phyloP scores from a whole-genome alignment of 2,888 invertebrate species.

The Tryphoninae sp. region DNA sequence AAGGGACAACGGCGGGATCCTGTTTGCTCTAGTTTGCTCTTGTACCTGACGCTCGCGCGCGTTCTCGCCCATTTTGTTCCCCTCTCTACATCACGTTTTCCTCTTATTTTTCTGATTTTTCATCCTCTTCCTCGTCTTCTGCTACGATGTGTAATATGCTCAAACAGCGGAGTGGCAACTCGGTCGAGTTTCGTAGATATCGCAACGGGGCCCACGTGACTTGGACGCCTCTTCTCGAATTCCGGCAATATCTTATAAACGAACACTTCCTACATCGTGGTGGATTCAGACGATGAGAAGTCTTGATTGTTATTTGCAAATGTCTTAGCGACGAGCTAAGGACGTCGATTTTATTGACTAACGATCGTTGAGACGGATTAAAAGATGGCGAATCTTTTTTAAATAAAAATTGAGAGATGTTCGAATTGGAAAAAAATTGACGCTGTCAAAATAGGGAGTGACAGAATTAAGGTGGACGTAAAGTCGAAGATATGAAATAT shows the following conservation, averaged over 20 bases:
- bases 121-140: slow-evolving; percentile 16
- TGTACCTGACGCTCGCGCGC: slow-evolving; percentile 69
- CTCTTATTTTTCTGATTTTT: slow-evolving; percentile 47
- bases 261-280: slow-evolving; percentile 4
- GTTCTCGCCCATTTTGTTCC: slow-evolving; percentile 71
- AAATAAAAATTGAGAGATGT: background rate
- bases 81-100: slow-evolving; percentile 35
- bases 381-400: background rate
- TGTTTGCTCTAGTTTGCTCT: slow-evolving; percentile 80
- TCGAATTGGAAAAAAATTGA: background rate
- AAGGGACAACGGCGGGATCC: slow-evolving; percentile 71
- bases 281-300: background rate
- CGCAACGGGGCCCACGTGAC: slow-evolving; percentile 11
- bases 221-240: background rate
- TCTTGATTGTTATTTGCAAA: background rate
- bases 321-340: too few species aligned
- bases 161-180: slow-evolving; percentile 19
- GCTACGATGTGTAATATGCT: slow-evolving; percentile 22
- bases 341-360: background rate
- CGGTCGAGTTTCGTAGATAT: slow-evolving; percentile 13
- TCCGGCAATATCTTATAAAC: background rate
- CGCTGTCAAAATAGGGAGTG: background rate
- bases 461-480: background rate
- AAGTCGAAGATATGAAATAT: background rate
- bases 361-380: background rate